phyloP scores from a whole-genome alignment of 2,888 invertebrate species.

The Anthrax anthrax region DNA sequence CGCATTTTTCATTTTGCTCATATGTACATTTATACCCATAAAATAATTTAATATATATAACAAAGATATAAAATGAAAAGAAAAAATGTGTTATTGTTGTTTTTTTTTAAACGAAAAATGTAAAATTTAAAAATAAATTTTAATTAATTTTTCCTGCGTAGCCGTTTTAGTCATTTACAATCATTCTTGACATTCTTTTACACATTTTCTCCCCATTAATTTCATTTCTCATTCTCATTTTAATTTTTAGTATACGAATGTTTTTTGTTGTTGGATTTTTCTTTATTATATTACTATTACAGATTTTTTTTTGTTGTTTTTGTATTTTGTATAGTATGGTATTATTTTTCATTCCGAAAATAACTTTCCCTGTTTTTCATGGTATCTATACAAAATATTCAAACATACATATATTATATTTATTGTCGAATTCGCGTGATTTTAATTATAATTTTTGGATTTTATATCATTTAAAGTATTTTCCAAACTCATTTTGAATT shows the following conservation, averaged over 20 bases:
- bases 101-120: not conserved
- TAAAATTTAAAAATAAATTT: not conserved
- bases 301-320: too few species aligned
- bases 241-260: not conserved
- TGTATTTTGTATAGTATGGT: too few species aligned
- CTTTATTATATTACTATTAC: too few species aligned
- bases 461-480: not conserved
- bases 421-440: constrained; percentile 9
- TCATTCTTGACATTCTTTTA: not conserved
- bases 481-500: too few species aligned
- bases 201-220: not conserved
- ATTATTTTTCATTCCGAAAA: not conserved
- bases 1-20: too few species aligned
- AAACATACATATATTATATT: too few species aligned
- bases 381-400: too few species aligned
- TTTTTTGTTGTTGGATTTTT: too few species aligned
- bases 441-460: constrained; percentile 10
- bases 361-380: not conserved
- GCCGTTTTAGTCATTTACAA: not conserved
- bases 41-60: too few species aligned
- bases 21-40: too few species aligned
- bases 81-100: not conserved
- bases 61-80: too few species aligned
- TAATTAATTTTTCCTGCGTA: not conserved
- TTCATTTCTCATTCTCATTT: not conserved